Percentiles rank a stretch among this genome's conserved stretches.
Evolutionary conservation across 1,140 invertebrate genomes (phyloP).

Genomic region (Brachionus asplanchnoidis): DNA sequence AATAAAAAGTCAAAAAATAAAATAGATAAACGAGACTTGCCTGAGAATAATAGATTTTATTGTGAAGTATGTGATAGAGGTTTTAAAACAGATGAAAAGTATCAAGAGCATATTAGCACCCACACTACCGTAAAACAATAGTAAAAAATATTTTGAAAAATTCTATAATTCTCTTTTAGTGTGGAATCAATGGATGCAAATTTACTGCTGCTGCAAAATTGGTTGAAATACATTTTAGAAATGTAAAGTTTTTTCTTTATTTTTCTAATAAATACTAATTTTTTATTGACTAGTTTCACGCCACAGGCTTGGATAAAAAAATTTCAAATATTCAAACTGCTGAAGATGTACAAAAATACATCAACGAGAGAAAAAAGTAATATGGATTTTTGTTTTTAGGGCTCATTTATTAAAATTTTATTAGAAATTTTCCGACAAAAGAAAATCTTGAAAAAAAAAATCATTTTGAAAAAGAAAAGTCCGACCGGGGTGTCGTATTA

Average conservation of each 20-base stretch:
- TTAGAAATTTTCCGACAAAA: slow-evolving; percentile 62
- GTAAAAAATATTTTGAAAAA: not conserved
- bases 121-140: slow-evolving; percentile 60
- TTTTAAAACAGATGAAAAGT: slow-evolving; percentile 62
- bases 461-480: slow-evolving; percentile 63
- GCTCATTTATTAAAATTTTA: slow-evolving; percentile 38
- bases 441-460: slow-evolving; percentile 67
- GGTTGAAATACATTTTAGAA: slow-evolving; percentile 70
- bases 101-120: slow-evolving; percentile 64
- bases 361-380: slow-evolving; percentile 68
- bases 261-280: not conserved
- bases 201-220: slow-evolving; percentile 72
- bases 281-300: slow-evolving; percentile 63
- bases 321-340: slow-evolving; percentile 68
- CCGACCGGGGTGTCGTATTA: slow-evolving; percentile 56
- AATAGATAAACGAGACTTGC: slow-evolving; percentile 48
- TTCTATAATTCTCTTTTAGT: slow-evolving; percentile 55
- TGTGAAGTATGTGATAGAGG: slow-evolving; percentile 73
- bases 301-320: slow-evolving; percentile 69
- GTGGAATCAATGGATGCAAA: slow-evolving; percentile 72
- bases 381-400: slow-evolving; percentile 25
- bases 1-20: slow-evolving; percentile 46
- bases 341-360: slow-evolving; percentile 76
- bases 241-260: slow-evolving; percentile 52
- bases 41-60: slow-evolving; percentile 51